Conservation (phyloP, 2,797 vertebrate genomes). For the Neopelma chrysocephalum region DNA sequence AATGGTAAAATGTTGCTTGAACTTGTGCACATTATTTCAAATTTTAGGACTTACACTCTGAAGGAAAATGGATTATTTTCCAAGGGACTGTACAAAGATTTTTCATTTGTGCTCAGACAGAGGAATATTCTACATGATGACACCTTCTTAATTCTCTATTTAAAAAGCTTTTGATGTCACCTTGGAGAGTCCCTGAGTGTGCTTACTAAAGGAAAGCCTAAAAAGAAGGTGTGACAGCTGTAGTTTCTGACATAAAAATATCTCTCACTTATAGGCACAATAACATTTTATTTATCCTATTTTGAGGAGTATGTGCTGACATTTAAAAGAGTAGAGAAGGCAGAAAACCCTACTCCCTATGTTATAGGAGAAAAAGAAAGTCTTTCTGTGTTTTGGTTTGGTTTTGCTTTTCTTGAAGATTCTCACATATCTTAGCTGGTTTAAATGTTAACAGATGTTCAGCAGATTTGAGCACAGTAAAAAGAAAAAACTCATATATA, state of each 20-base stretch:
- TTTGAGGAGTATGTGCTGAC: slow-evolving; percentile 15
- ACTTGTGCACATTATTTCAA: not conserved
- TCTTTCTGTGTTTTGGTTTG: not conserved
- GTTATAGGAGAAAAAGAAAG: not conserved
- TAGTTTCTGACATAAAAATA: slow-evolving; percentile 20
- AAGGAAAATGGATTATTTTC: not conserved
- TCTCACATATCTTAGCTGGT: not conserved
- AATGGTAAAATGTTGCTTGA: not conserved
- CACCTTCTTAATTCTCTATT: slow-evolving; percentile 17
- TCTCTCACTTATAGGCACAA: not conserved
- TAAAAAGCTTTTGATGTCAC: slow-evolving; percentile 24
- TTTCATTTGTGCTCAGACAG: not conserved
- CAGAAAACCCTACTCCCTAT: not conserved
- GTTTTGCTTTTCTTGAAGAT: not conserved
- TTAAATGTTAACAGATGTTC: slow-evolving; percentile 44
- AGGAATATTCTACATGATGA: not conserved
- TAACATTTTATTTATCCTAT: slow-evolving; percentile 25
- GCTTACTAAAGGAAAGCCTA: not conserved
- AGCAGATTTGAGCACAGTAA: not conserved
- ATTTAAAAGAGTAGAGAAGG: slow-evolving; percentile 2
- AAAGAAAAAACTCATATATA: not conserved
- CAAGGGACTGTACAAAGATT: not conserved
- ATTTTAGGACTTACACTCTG: not conserved
- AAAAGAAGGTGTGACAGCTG: slow-evolving; percentile 1
- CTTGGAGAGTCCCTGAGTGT: not conserved